Percentiles rank a stretch among this genome's conserved stretches.
These are phyloP conservation scores for Anas platyrhynchos DNA, from an alignment of 2,113 vertebrate species.

Conservation along the genomic window DNA sequence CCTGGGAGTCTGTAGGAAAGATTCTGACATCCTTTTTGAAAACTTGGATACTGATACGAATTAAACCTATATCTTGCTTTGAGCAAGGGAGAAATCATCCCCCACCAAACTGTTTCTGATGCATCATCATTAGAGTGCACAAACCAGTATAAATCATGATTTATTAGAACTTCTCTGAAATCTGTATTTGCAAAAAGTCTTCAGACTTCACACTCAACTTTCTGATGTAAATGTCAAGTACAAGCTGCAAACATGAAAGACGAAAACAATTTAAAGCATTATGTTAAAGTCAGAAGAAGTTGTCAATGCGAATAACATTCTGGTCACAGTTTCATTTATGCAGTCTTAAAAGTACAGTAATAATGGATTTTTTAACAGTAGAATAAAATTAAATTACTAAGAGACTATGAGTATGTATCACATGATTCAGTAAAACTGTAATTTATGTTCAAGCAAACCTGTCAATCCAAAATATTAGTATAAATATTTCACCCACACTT, in stretches of 20 bases:
- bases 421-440: background rate
- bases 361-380: constrained; percentile 52
- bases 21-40: background rate
- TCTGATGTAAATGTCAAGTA: background rate
- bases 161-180: background rate
- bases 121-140: background rate
- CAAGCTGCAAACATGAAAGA: background rate
- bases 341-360: constrained; percentile 39
- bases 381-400: constrained; percentile 57
- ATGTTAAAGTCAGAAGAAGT: constrained; percentile 20
- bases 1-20: background rate
- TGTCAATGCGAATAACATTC: constrained; percentile 43
- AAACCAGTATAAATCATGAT: background rate
- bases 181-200: background rate
- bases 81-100: background rate
- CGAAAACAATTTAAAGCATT: constrained; percentile 58
- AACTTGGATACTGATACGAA: background rate
- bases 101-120: background rate
- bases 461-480: background rate
- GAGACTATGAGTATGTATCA: background rate
- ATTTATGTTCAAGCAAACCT: background rate
- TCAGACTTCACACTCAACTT: background rate
- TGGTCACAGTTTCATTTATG: constrained; percentile 46
- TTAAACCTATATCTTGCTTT: background rate
- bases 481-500: background rate